A percentile compares a stretch with the other conserved stretches of the same genome.
Conservation (phyloP, 2,888 invertebrate genomes). For the Cephus pygmeus region DNA sequence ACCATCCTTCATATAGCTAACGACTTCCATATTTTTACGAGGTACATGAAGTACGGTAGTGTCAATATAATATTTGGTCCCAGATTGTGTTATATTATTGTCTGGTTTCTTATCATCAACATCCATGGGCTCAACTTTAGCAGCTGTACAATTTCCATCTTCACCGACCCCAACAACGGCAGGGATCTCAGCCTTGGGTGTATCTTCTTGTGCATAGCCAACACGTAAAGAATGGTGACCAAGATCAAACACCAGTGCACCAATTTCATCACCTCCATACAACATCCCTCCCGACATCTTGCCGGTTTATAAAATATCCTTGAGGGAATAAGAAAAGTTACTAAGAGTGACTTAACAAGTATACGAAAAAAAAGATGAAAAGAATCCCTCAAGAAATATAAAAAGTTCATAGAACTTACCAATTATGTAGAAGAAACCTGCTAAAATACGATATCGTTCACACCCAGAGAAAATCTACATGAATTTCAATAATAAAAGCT, state of each 20-base stretch:
- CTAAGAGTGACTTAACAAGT: background rate
- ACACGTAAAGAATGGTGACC: constrained; percentile 91
- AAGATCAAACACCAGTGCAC: constrained; percentile 96
- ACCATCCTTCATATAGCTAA: constrained; percentile 96
- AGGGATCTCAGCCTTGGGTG: constrained; percentile 98
- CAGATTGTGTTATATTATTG: constrained; percentile 74
- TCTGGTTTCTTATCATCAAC: constrained; percentile 80
- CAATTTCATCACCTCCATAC: constrained; percentile 97
- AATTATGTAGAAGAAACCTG: background rate
- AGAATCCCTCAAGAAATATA: background rate
- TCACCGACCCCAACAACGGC: constrained; percentile 90
- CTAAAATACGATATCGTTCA: background rate
- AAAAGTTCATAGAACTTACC: background rate
- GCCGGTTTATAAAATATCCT: background rate
- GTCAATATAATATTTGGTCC: constrained; percentile 87
- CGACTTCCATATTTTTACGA: constrained; percentile 87
- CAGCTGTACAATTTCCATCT: constrained; percentile 68
- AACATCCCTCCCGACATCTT: constrained; percentile 75
- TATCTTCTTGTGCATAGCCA: constrained; percentile 97
- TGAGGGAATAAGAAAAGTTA: background rate
- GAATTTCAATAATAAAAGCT: background rate
- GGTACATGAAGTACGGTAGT: constrained; percentile 94
- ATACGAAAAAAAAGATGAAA: background rate
- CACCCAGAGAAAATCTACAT: background rate
- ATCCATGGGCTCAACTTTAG: constrained; percentile 75